Evolutionary conservation across 2,113 vertebrate species (phyloP).

Genomic region (Microcebus jonahi): DNA sequence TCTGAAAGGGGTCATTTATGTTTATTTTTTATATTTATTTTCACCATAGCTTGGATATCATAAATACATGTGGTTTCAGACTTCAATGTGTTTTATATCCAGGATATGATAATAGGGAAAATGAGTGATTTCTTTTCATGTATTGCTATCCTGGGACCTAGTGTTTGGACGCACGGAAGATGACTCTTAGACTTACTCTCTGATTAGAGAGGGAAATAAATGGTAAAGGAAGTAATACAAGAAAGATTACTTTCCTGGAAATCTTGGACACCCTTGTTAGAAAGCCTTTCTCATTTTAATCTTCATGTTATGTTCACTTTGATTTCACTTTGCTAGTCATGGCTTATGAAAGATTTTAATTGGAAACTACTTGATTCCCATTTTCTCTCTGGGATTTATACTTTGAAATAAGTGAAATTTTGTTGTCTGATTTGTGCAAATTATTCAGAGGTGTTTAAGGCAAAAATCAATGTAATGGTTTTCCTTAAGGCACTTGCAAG

Average conservation of each 20-base stretch:
- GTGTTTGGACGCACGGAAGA: constrained; percentile 38
- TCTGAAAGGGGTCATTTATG: constrained; percentile 14
- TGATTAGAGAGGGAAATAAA: constrained; percentile 55
- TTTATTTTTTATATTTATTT: constrained; percentile 67
- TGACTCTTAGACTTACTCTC: constrained; percentile 23
- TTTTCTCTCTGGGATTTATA: constrained; percentile 59
- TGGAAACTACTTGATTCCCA: constrained; percentile 67
- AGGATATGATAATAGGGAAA: constrained; percentile 34
- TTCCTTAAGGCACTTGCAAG: constrained; percentile 59
- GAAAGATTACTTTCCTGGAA: constrained; percentile 62
- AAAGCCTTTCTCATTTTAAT: constrained; percentile 69
- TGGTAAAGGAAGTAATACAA: constrained; percentile 63
- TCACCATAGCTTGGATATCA: constrained; percentile 15
- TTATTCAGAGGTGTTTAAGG: constrained; percentile 68
- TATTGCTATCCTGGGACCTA: constrained; percentile 25
- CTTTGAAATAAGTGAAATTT: constrained; percentile 74
- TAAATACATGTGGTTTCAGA: not conserved
- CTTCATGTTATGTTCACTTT: constrained; percentile 60
- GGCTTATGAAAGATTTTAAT: constrained; percentile 58
- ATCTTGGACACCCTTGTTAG: constrained; percentile 57
- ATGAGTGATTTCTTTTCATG: constrained; percentile 60
- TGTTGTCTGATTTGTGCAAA: constrained; percentile 65
- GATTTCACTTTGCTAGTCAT: constrained; percentile 63
- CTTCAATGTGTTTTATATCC: constrained; percentile 52
- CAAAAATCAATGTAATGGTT: constrained; percentile 77